Conservation (phyloP, 2,888 invertebrate species). For the Pegoplata infirma region DNA sequence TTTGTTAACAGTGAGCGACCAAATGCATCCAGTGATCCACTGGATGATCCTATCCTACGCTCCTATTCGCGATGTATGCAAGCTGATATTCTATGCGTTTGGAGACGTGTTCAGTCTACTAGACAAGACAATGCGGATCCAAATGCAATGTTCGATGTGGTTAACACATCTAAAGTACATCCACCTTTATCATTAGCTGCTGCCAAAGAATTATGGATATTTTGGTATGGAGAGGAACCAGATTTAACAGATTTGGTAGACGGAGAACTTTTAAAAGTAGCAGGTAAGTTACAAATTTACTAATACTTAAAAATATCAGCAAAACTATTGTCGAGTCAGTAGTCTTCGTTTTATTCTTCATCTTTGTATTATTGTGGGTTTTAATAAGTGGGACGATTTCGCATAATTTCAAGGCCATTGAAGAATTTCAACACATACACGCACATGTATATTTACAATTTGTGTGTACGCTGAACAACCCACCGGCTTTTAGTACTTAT, state of each 20-base stretch:
- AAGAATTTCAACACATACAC: neutral
- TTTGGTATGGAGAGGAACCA: constrained; percentile 99
- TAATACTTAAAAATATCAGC: neutral
- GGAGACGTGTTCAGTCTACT: constrained; percentile 91
- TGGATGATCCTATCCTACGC: constrained; percentile 93
- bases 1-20: constrained; percentile 86
- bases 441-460: neutral
- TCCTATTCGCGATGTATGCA: constrained; percentile 94
- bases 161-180: constrained; percentile 80
- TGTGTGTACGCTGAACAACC: neutral
- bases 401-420: constrained; percentile 62
- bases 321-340: neutral
- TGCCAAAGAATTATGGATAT: constrained; percentile 99
- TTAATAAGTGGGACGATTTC: constrained; percentile 21
- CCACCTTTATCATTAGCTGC: constrained; percentile 90
- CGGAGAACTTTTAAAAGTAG: constrained; percentile 88
- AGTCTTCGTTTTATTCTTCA: neutral
- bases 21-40: constrained; percentile 82
- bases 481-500: constrained; percentile 30
- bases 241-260: constrained; percentile 91
- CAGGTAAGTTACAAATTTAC: constrained; percentile 82
- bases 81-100: constrained; percentile 97
- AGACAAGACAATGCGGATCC: constrained; percentile 79
- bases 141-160: constrained; percentile 79
- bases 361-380: neutral